Evolutionary conservation across 2,113 vertebrate species (phyloP).

Genomic region (Mola mola): DNA sequence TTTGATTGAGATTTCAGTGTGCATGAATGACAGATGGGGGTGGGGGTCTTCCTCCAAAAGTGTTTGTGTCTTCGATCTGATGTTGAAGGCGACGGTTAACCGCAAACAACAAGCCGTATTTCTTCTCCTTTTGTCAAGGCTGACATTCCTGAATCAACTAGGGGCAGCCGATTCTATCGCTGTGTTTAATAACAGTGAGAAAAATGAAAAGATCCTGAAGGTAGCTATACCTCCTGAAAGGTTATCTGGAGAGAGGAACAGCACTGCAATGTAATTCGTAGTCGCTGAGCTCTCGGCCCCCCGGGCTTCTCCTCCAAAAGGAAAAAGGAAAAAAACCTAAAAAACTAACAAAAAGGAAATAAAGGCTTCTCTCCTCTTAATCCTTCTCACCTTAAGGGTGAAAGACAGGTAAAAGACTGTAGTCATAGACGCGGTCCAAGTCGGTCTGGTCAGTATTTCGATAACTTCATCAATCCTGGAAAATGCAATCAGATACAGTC

Average conservation of each 20-base stretch:
- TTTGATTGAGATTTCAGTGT: too few species aligned
- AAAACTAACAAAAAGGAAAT: slow-evolving; percentile 81
- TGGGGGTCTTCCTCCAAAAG: too few species aligned
- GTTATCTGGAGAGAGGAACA: slow-evolving; percentile 76
- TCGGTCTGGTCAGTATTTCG: slow-evolving; percentile 78
- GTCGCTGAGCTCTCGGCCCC: slow-evolving; percentile 68
- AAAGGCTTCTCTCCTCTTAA: slow-evolving; percentile 71
- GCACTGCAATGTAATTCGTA: slow-evolving; percentile 79
- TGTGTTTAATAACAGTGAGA: slow-evolving; percentile 78
- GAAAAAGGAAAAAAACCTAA: slow-evolving; percentile 11
- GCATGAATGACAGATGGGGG: too few species aligned
- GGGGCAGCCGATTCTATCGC: slow-evolving; percentile 56
- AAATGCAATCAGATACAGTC: slow-evolving; percentile 80
- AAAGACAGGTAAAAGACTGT: slow-evolving; percentile 79
- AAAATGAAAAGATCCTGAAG: slow-evolving; percentile 80
- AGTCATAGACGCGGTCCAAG: slow-evolving; percentile 61
- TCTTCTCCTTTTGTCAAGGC: slow-evolving; percentile 51
- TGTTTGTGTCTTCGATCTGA: slow-evolving; percentile 22
- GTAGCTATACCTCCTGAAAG: slow-evolving; percentile 71
- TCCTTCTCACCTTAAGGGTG: slow-evolving; percentile 62
- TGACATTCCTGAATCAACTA: slow-evolving; percentile 65
- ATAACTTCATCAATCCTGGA: slow-evolving; percentile 80
- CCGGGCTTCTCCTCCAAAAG: slow-evolving; percentile 62
- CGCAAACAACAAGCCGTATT: slow-evolving; percentile 39
- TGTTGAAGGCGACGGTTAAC: slow-evolving; percentile 39